These are phyloP conservation scores for Donacobius atricapilla DNA, from an alignment of 2,113 vertebrate genomes.

Conservation along the genomic window DNA sequence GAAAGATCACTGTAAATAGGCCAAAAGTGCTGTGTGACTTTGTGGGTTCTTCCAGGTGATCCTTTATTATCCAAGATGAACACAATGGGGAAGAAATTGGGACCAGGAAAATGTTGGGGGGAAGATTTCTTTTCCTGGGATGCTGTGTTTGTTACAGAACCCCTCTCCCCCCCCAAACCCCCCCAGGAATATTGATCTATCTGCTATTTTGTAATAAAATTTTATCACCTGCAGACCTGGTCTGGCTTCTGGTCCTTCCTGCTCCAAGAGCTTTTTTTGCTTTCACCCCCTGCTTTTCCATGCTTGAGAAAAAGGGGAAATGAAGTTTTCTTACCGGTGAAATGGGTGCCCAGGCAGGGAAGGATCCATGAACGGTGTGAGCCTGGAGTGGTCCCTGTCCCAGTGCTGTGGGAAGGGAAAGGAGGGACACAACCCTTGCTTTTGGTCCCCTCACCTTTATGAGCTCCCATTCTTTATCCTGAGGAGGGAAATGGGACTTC, in stretches of 20 bases:
- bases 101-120: background rate
- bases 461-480: background rate
- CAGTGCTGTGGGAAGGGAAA: background rate
- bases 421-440: background rate
- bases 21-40: background rate
- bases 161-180: background rate
- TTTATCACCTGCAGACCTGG: background rate
- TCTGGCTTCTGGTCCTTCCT: background rate
- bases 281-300: background rate
- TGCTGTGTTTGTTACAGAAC: slow-evolving; percentile 5
- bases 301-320: background rate
- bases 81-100: background rate
- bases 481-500: background rate
- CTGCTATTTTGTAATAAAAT: slow-evolving; percentile 63
- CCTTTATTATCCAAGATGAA: background rate
- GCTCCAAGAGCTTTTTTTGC: background rate
- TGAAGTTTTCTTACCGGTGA: background rate
- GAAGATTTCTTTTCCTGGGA: background rate
- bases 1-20: slow-evolving; percentile 27
- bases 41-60: background rate
- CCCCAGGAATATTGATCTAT: background rate
- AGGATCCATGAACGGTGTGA: rapidly evolving
- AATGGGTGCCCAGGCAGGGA: background rate
- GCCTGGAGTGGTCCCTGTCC: background rate
- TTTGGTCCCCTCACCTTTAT: rapidly evolving